Base-by-base conservation (phyloP, 2,888 invertebrate genomes). In the Campoplex capitator region DNA sequence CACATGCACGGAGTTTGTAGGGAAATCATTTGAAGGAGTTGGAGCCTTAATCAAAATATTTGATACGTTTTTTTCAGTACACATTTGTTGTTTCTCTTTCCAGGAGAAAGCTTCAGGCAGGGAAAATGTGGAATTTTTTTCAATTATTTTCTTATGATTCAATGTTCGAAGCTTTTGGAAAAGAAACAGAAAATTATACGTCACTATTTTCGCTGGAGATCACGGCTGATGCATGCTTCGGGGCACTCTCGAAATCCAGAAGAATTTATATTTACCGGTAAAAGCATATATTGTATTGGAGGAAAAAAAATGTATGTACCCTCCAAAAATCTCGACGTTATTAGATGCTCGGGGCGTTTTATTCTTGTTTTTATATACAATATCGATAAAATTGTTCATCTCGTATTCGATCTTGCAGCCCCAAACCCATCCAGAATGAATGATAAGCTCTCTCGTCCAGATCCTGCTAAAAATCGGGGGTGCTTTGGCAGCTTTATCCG, bases 351-450 rank as follows among this genome's bases (percentile, higher is more conserved):
- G 13, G 48, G 35, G 18, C 32, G 32, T 65, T 38, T 38, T 6
- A 51, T 48, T 11, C 11, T 73, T 23, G 38, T 32, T 73, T 81
- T 73, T 28, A 35, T 73, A 65, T 73, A 65, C 65, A 9, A 32
- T 65, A 73, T 81, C 80, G 73, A 81, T 73, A 65, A 81, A 73
- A 73, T 73, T 54, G 62, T 80, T 73, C 65, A 81, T 48, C 28
- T 38, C 45, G 35, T 18, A 65, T 38, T 38, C 23, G 48, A 65
- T 18, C 58, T 28, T 58, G 32, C 45, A 7, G 48, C 73, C 45
- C 13, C 32, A 42, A 16, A 23, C 65, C 62, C 38, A 45, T 35
- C 48, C 35, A 73, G 65, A 73, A 65, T 51, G 28, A 73, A 74
- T 51, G 38, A 73, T 54, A 81, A 81, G 38, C 65, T 73, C 54